Base-by-base conservation (phyloP, 2,797 vertebrate species). In the Aldrovandia affinis region DNA sequence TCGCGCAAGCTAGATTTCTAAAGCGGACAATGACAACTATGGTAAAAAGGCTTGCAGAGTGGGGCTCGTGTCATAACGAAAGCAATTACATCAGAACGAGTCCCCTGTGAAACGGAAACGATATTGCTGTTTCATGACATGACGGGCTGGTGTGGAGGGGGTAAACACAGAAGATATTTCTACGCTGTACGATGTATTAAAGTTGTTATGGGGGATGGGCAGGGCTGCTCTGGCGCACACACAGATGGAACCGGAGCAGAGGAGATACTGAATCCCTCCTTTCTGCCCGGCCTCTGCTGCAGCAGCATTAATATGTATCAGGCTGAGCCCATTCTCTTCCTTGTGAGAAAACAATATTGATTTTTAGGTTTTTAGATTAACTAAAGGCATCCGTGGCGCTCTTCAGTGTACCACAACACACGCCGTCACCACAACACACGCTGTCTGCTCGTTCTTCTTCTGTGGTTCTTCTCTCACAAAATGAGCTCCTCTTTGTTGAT, bases 41-140 rank as follows among this genome's bases (percentile, higher is more conserved):
- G 73, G 75, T 80, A 85, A 83, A n/a, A 81, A 85, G 57, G 83
- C 80, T 42, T 42, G 44, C 44, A 70, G 81, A 50, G 80, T 68
- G 79, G n/a, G n/a, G 82, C 39, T 65, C 50, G 81, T 85, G 81
- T 87, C 81, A 85, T 61, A 87, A 85, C 84, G 85, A 85, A 87
- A 87, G 83, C 61, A 87, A 87, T 85, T 87, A 77, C 81, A 85
- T 85, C 86, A 85, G 75, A 81, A 25, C 0, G 20, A 44, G 78
- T 78, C 80, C 63, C 83, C 83, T 65, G 84, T 81, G 68, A 81
- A 85, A 87, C 78, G 2, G 78, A 59, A 47, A 44, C 82, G 55
- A 77, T 61, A 65, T 52, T 85, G 78, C 78, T 68, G 61, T 70
- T 70, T 39, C 33, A 70, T 70, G 68, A 70, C 30, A 70, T 70